These are phyloP conservation scores for Leptinotarsa lineolata DNA, from an alignment of 1,140 invertebrate species.

Conservation along the genomic window DNA sequence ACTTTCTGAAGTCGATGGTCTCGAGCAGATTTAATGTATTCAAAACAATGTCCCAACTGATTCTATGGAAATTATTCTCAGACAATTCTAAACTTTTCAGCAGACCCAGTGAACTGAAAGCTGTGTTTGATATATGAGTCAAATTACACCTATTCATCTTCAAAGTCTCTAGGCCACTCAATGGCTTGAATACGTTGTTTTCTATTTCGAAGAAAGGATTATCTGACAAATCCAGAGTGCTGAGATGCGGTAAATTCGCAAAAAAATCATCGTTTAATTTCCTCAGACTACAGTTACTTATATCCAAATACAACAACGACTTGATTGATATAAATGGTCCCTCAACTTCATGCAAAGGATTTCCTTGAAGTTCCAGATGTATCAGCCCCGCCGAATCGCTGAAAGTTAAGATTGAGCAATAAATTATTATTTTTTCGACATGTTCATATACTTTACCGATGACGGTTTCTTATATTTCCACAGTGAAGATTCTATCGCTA, in stretches of 20 bases:
- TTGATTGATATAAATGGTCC: constrained; percentile 69
- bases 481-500: not conserved
- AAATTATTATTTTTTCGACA: not conserved
- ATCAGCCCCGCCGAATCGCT: constrained; percentile 72
- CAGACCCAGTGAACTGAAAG: constrained; percentile 64
- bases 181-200: constrained; percentile 64
- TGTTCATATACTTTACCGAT: not conserved
- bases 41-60: constrained; percentile 66
- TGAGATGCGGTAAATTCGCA: constrained; percentile 67
- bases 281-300: constrained; percentile 67
- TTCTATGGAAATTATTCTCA: constrained; percentile 62
- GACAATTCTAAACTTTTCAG: constrained; percentile 68
- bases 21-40: constrained; percentile 65
- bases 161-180: constrained; percentile 67
- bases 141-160: constrained; percentile 70
- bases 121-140: constrained; percentile 61
- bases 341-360: constrained; percentile 65
- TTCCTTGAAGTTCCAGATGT: constrained; percentile 71
- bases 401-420: constrained; percentile 42
- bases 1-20: constrained; percentile 67
- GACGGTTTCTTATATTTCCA: not conserved
- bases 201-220: constrained; percentile 67
- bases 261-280: constrained; percentile 68
- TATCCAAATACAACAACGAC: constrained; percentile 69
- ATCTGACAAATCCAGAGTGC: constrained; percentile 69